phyloP scores from a whole-genome alignment of 1,140 invertebrate genomes.

The Lepidurus couesii region DNA sequence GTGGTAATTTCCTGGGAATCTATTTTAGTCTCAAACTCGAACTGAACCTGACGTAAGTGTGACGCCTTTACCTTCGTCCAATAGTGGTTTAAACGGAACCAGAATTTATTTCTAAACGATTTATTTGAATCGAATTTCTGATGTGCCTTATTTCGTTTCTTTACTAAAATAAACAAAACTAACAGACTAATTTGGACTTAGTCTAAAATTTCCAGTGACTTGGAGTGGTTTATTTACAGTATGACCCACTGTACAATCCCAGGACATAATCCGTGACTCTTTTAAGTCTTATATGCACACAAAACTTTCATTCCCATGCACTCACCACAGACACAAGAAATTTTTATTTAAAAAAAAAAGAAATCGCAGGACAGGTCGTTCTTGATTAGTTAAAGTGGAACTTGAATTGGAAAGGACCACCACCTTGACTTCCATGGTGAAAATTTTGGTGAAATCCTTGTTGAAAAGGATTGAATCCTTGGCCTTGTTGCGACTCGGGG shows the following conservation, averaged over 20 bases:
- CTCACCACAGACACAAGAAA: not conserved
- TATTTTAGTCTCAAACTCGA: not conserved
- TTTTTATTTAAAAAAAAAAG: not conserved
- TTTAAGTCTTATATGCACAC: not conserved
- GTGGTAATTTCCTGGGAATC: not conserved
- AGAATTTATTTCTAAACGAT: constrained; percentile 9
- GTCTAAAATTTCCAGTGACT: not conserved
- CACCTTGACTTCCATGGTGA: constrained; percentile 56
- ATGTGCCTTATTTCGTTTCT: constrained; percentile 7
- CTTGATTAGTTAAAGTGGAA: constrained; percentile 66
- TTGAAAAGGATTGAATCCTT: constrained; percentile 72
- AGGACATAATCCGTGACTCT: not conserved
- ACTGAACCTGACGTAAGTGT: not conserved
- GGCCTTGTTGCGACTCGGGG: constrained; percentile 68
- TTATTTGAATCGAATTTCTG: not conserved
- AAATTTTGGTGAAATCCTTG: constrained; percentile 71
- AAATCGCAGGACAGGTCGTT: not conserved
- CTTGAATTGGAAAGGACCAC: constrained; percentile 86
- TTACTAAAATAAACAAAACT: not conserved
- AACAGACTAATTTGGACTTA: not conserved
- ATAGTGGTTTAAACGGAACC: not conserved
- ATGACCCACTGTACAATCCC: constrained; percentile 8
- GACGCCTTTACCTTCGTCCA: not conserved
- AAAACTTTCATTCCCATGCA: not conserved
- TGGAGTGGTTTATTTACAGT: constrained; percentile 18